These are phyloP conservation scores for Hydriomena furcata DNA, from an alignment of 2,888 invertebrate species.

Conservation along the genomic window DNA sequence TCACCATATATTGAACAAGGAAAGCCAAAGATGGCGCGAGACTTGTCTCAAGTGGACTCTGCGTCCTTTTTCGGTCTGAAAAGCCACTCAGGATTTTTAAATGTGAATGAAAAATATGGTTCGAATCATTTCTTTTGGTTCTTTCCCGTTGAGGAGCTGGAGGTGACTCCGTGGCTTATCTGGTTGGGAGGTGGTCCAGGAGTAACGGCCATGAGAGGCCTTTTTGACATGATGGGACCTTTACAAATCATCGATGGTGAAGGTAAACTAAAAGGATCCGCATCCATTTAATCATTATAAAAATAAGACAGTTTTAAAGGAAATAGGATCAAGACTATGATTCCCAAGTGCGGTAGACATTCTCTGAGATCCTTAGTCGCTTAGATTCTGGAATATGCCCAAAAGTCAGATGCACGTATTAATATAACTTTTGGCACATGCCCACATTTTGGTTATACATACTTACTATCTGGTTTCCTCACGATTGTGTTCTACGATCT, in stretches of 20 bases:
- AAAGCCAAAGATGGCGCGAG: slow-evolving; percentile 6
- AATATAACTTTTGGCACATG: too few relatives aligned
- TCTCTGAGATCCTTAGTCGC: too few relatives aligned
- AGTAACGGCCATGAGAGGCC: slow-evolving; percentile 77
- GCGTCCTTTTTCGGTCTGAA: slow-evolving; percentile 34
- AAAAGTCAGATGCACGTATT: too few relatives aligned
- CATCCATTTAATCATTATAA: too few relatives aligned
- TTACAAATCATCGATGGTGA: slow-evolving; percentile 42
- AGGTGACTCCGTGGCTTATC: slow-evolving; percentile 85
- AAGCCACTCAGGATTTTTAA: slow-evolving; percentile 76
- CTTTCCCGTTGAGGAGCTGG: slow-evolving; percentile 79
- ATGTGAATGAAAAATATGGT: slow-evolving; percentile 86
- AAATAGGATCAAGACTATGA: too few relatives aligned
- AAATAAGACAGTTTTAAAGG: too few relatives aligned
- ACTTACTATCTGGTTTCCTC: too few relatives aligned
- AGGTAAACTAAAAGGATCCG: slow-evolving; percentile 37
- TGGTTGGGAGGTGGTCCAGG: slow-evolving; percentile 95
- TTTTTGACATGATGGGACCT: slow-evolving; percentile 56
- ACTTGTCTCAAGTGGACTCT: slow-evolving; percentile 21
- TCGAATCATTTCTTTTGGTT: slow-evolving; percentile 93
- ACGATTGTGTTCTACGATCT: too few relatives aligned
- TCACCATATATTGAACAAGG: slow-evolving; percentile 22
- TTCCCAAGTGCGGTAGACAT: too few relatives aligned
- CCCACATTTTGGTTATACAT: too few relatives aligned
- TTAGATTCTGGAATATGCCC: too few relatives aligned